Evolutionary conservation across 2,888 invertebrate genomes (phyloP), one percentile per base, ranked within the genome.

Genomic region (Andrena bucephala): DNA sequence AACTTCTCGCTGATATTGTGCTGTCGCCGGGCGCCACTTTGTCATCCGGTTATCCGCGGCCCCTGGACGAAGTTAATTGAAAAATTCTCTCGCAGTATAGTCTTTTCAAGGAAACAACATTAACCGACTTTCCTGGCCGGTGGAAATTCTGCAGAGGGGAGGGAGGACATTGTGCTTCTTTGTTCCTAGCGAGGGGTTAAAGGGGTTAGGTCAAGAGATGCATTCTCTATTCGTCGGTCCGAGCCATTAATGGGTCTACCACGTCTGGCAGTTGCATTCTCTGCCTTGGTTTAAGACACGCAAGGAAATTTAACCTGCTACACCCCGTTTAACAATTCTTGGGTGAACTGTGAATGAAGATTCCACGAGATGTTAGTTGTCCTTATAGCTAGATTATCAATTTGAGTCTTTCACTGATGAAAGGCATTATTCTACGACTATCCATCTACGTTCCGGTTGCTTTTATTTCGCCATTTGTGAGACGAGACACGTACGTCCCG

Each of bases 61-160:
- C 60, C 52, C 66, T 33, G 79, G 62, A 66, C 65, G 71, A 66
- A 66, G 81, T 69, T 81, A 81, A 81, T 81, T 81, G 81, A 81
- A 81, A 81, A 81, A 81, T 81, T 81, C 81, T 66, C 74, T 73
- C 60, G 36, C 81, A 27, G n/a, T 66, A 74, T 65, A 54, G 69
- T 60, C 74, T 70, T 81, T 81, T 68, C 60, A 75, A 66, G 70
- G 54, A 57, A 67, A 57, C 69, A 62, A 60, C 65, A 69, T 81
- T 80, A 80, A 65, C 68, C 73, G 68, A 13, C 52, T 74, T 79
- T 31, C 33, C 31, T 50, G 0, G 36, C 5, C 20, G 31, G 8
- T 48, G 27, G 52, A 48, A 42, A 68, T 73, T 54, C 50, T 29
- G 48, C 27, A 52, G 24, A 42, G 20, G 13, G 5, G 2, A 20